Conservation (phyloP, 2,113 vertebrate species). For the Leptocoma aspasia region DNA sequence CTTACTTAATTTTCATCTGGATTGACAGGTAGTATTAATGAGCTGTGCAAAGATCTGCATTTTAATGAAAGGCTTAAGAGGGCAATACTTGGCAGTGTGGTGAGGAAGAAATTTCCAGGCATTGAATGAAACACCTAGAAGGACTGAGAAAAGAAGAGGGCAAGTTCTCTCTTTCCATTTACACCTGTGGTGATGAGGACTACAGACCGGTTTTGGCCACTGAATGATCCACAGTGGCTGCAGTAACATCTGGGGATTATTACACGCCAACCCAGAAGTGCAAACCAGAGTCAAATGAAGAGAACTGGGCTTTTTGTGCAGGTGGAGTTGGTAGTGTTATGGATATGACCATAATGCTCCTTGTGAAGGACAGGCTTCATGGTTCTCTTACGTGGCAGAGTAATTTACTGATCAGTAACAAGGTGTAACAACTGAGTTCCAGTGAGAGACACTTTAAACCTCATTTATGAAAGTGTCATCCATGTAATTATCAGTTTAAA, state of each 20-base stretch:
- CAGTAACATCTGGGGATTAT: not conserved
- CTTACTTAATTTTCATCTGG: not conserved
- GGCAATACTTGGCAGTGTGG: not conserved
- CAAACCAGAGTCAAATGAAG: not conserved
- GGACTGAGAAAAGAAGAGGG: not conserved
- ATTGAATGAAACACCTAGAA: not conserved
- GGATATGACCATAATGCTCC: not conserved
- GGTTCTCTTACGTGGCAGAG: not conserved
- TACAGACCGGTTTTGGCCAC: fast-evolving
- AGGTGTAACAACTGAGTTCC: not conserved
- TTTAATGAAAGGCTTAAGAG: not conserved
- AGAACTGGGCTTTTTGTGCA: not conserved
- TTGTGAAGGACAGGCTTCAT: not conserved
- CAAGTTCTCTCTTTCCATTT: not conserved
- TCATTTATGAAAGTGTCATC: not conserved
- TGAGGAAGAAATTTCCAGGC: not conserved
- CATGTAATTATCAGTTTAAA: not conserved
- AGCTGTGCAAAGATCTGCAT: not conserved
- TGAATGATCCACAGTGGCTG: not conserved
- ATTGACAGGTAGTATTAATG: not conserved
- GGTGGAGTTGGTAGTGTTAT: not conserved
- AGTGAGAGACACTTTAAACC: not conserved
- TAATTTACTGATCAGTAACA: not conserved
- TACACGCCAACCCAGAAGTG: not conserved
- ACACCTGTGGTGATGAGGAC: not conserved